Evolutionary conservation across 2,797 vertebrate species (phyloP).

Genomic region (Buphagus erythrorhynchus): DNA sequence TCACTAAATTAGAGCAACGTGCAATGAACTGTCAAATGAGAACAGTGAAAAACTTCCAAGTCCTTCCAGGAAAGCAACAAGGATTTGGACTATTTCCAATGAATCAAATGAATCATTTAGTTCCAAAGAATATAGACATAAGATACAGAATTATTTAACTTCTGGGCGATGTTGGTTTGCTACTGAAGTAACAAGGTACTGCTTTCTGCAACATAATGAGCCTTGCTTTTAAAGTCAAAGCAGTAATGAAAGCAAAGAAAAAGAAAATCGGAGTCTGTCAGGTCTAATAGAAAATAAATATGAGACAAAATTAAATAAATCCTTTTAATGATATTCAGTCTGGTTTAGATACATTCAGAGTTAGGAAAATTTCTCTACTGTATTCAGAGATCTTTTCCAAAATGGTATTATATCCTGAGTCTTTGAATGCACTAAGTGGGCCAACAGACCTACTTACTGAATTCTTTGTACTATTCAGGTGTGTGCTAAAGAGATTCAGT

Average conservation of each 20-base stretch:
- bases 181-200: not conserved
- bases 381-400: not conserved
- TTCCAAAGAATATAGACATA: not conserved
- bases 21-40: not conserved
- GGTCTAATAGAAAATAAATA: not conserved
- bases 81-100: not conserved
- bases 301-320: not conserved
- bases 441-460: not conserved
- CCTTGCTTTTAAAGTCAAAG: not conserved
- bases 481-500: not conserved
- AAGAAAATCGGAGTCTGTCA: not conserved
- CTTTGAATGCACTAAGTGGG: not conserved
- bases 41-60: not conserved
- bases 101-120: not conserved
- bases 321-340: not conserved
- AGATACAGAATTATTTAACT: not conserved
- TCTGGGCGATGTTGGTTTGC: not conserved
- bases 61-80: not conserved
- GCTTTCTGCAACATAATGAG: not conserved
- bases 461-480: not conserved
- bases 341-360: not conserved
- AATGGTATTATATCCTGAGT: not conserved
- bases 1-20: slow-evolving; percentile 3
- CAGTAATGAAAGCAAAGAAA: not conserved
- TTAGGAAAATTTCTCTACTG: not conserved